Evolutionary conservation across 2,888 invertebrate genomes (phyloP).

Genomic region (Chironomus riparius): DNA sequence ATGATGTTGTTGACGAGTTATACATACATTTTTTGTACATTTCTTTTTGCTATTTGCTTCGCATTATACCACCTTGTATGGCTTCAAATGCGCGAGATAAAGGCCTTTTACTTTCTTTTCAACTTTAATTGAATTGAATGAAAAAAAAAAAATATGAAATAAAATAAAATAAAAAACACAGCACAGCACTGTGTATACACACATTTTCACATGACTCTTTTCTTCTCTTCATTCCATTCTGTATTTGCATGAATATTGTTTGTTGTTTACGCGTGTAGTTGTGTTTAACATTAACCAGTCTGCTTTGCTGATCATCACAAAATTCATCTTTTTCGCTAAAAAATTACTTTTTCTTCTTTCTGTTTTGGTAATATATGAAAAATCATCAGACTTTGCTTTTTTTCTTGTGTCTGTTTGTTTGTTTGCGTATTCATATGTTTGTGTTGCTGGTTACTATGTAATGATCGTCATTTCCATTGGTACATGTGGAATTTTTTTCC

Average conservation of each 20-base stretch:
- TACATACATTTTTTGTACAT: not conserved
- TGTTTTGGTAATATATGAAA: no score
- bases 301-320: no score
- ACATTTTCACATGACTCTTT: no score
- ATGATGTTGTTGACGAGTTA: not conserved
- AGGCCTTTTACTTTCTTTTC: slow-evolving; percentile 23
- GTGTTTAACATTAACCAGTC: no score
- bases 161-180: no score
- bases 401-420: not conserved
- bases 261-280: not conserved
- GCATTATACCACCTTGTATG: not conserved
- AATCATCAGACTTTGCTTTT: no score
- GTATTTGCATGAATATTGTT: not conserved
- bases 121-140: slow-evolving; percentile 16
- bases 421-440: not conserved
- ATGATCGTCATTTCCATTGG: not conserved
- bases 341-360: no score
- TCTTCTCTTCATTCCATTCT: not conserved
- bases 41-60: not conserved
- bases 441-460: not conserved
- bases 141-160: not conserved
- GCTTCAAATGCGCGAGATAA: not conserved
- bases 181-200: not conserved
- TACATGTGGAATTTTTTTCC: not conserved
- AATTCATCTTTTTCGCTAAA: no score